phyloP scores from a whole-genome alignment of 2,113 vertebrate genomes.

The Pongo pygmaeus region DNA sequence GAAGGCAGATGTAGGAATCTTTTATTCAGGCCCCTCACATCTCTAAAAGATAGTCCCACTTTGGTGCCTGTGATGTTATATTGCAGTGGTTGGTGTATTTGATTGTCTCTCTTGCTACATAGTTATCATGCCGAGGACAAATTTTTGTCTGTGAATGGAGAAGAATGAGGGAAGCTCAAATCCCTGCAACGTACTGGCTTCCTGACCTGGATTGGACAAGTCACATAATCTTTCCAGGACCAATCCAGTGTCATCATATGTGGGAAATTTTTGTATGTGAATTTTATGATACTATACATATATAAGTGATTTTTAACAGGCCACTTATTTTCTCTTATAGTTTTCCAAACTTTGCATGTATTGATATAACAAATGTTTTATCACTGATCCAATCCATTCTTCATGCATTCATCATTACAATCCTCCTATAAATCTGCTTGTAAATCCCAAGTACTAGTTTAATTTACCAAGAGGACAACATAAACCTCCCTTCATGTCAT shows the following conservation, averaged over 20 bases:
- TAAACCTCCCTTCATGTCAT: background rate
- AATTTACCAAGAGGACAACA: background rate
- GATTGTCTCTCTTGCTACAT: background rate
- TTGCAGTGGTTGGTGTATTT: background rate
- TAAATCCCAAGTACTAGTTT: background rate
- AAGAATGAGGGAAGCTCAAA: background rate
- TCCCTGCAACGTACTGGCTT: background rate
- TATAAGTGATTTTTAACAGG: conserved; percentile 3
- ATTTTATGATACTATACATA: background rate
- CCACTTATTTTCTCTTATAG: background rate
- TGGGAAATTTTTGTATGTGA: background rate
- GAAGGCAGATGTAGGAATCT: background rate
- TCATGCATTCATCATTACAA: background rate
- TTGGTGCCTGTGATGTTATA: background rate
- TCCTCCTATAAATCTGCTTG: background rate
- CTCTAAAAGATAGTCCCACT: background rate
- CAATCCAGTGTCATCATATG: background rate
- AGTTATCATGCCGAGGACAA: background rate
- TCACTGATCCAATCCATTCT: background rate
- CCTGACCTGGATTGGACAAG: background rate
- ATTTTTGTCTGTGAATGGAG: background rate
- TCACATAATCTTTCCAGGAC: background rate
- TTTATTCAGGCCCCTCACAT: background rate
- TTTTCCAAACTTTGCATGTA: background rate
- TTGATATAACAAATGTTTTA: background rate